Evolutionary conservation across 2,113 vertebrate genomes (phyloP), one percentile per base, ranked within the genome.

Genomic region (Piaya cayana): DNA sequence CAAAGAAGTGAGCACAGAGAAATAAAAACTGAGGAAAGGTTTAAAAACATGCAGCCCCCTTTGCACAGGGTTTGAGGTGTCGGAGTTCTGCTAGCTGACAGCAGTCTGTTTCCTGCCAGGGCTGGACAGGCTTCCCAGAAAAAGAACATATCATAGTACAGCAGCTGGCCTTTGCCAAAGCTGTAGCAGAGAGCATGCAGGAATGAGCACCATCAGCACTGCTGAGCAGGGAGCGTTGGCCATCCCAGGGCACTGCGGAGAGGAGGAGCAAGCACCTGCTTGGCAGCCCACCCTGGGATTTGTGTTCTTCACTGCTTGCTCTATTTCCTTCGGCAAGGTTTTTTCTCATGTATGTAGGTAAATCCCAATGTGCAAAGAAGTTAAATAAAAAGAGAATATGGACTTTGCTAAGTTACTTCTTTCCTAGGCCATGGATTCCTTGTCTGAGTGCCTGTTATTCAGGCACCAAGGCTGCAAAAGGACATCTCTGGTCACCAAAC

Each of bases 191-290:
- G 53, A 89, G 56, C 6, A 1, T 0, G 1, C 39, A 95, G 87
- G 94, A 96, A 92, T 95, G 93, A 95, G 87, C 91, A 72, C 78
- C 74, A 88, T 97, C 94, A 96, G 95, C 95, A 94, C 25, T 23
- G 67, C 78, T 68, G 20, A 12, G 89, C 27, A 62, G 39, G 59
- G 55, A 72, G 26, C 0, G 0, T n/a, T 88, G 52, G 30, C 34
- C 1, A 2, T 71, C 56, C 7, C 0, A 0, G 37, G 67, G 23
- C 1, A 0, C 59, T 0, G 0, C 13, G 14, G 19, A 78, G 26
- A 45, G 78, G 55, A 92, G 59, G 64, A 79, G 42, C 0, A 0
- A 55, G 23, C 1, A 9, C 30, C 15, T 15, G n/a, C n/a, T 80
- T 37, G 12, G 36, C 1, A 0, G 4, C 13, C 15, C 12, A 37